Conservation (phyloP, 2,797 vertebrate genomes). For the Enteromius paludinosus region DNA sequence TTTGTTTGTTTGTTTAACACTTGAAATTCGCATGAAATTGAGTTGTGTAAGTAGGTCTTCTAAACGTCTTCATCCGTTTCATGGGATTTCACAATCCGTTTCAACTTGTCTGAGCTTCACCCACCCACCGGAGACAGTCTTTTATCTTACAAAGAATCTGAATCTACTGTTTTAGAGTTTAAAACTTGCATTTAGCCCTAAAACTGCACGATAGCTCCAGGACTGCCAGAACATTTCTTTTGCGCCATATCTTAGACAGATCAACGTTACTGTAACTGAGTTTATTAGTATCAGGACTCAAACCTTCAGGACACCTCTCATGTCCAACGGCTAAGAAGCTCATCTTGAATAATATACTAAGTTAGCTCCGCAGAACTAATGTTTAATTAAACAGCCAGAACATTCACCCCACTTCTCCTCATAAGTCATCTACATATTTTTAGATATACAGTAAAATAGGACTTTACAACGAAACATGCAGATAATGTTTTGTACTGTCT, state of each 20-base stretch:
- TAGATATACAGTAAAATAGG: neutral
- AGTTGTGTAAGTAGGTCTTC: neutral
- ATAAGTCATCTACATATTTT: neutral
- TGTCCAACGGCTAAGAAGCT: neutral
- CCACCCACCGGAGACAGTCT: conserved; percentile 9
- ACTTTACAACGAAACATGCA: neutral
- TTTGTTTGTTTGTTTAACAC: neutral
- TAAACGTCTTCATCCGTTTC: neutral
- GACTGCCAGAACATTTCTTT: neutral
- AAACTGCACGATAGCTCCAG: neutral
- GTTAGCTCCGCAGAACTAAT: conserved; percentile 8
- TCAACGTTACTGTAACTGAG: neutral
- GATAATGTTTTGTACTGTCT: neutral
- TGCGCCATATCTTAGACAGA: neutral
- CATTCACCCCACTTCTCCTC: neutral
- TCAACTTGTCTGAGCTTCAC: conserved; percentile 30
- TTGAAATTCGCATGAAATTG: neutral
- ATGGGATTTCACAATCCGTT: conserved; percentile 13
- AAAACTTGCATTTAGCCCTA: neutral
- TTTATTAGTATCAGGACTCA: conserved; percentile 6
- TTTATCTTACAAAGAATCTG: conserved; percentile 1
- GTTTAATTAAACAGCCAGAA: conserved; percentile 38
- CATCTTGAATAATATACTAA: conserved; percentile 26
- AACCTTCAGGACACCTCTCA: neutral
- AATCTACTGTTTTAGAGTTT: neutral